phyloP scores from a whole-genome alignment of 2,888 invertebrate species.

The Diaperis boleti region DNA sequence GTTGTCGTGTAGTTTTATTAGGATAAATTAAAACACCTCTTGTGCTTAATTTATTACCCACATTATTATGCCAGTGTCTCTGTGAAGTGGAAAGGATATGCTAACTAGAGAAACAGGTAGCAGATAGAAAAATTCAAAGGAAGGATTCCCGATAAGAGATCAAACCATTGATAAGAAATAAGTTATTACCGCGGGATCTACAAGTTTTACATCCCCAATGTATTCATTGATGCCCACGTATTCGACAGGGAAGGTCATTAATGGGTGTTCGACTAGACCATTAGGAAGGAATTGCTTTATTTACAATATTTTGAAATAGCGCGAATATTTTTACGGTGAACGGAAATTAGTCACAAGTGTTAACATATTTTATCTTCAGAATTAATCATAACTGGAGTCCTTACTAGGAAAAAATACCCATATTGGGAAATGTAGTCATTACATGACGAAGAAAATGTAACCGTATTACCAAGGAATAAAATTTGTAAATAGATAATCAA shows the following conservation, averaged over 20 bases:
- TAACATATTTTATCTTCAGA: no score
- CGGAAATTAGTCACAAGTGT: no score
- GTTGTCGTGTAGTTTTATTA: conserved; percentile 21
- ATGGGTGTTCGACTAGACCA: no score
- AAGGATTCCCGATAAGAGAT: conserved; percentile 17
- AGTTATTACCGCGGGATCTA: conserved; percentile 8
- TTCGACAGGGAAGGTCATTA: conserved; percentile 2
- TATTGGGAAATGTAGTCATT: no score
- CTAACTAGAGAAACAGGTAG: conserved; percentile 16
- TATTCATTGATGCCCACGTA: neutral
- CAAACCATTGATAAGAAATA: conserved; percentile 13
- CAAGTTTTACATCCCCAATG: neutral
- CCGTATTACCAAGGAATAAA: no score
- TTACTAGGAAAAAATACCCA: no score
- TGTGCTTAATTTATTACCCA: conserved; percentile 6
- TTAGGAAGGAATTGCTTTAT: no score
- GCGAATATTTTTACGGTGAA: no score
- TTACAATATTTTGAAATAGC: no score
- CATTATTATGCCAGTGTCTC: conserved; percentile 15
- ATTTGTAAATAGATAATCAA: no score
- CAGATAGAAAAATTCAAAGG: conserved; percentile 1
- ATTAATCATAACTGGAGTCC: no score
- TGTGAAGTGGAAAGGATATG: conserved; percentile 15
- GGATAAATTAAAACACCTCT: conserved; percentile 19
- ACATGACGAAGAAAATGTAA: no score